Percentiles rank a stretch among this genome's conserved stretches.
Evolutionary conservation across 2,797 vertebrate species (phyloP).

Genomic region (Intellagama lesueurii): DNA sequence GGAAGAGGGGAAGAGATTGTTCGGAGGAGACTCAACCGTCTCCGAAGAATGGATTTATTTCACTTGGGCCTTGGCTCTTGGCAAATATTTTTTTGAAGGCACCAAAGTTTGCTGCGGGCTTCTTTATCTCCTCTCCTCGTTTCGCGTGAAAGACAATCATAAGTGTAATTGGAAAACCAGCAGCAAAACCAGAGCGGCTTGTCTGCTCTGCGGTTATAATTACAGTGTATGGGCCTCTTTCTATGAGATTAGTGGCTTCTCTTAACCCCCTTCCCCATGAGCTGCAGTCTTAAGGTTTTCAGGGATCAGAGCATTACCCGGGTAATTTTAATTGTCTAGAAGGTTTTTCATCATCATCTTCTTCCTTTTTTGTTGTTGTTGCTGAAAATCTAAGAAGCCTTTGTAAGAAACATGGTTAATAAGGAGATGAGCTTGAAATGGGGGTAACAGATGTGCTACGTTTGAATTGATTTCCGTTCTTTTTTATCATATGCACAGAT

Average conservation of each 20-base stretch:
- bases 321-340: conserved; percentile 36
- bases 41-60: conserved; percentile 46
- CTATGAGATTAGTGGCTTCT: conserved; percentile 49
- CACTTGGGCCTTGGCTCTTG: neutral
- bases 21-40: neutral
- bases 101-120: conserved; percentile 32
- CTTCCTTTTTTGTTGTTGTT: no score
- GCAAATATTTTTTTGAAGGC: conserved; percentile 54
- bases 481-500: conserved; percentile 22
- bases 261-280: neutral
- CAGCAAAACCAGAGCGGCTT: neutral
- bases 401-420: conserved; percentile 30
- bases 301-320: conserved; percentile 25
- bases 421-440: conserved; percentile 45
- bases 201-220: conserved; percentile 45
- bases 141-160: conserved; percentile 13
- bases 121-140: conserved; percentile 19
- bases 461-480: conserved; percentile 20
- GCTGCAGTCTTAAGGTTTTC: conserved; percentile 32
- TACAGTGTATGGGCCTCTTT: conserved; percentile 38
- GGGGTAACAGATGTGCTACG: conserved; percentile 70
- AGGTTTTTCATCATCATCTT: conserved; percentile 17
- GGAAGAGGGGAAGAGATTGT: conserved; percentile 34
- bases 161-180: neutral
- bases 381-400: neutral